phyloP scores from a whole-genome alignment of 1,140 invertebrate genomes.

The Hermetia illucens region DNA sequence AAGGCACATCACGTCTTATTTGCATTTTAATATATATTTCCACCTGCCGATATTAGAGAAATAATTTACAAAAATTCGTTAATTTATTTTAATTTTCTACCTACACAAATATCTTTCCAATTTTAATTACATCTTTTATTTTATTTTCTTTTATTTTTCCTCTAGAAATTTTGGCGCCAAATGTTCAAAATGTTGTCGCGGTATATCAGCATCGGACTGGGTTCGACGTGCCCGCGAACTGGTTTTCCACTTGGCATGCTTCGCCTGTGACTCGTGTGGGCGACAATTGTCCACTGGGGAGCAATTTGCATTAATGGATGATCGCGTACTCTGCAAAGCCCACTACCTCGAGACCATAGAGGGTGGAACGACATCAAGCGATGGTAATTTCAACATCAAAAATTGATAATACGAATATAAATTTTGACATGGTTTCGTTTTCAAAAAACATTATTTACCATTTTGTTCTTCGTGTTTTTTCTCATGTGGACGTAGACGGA shows the following conservation, averaged over 20 bases:
- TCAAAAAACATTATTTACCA: too few species aligned
- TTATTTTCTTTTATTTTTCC: conserved; percentile 23
- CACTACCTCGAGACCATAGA: conserved; percentile 92
- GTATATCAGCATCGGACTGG: conserved; percentile 91
- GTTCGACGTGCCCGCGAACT: conserved; percentile 84
- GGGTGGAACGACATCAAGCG: conserved; percentile 74
- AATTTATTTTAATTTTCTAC: too few species aligned
- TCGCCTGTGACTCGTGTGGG: conserved; percentile 94
- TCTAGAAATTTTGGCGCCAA: conserved; percentile 89
- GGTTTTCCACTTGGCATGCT: conserved; percentile 96
- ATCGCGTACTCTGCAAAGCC: conserved; percentile 84
- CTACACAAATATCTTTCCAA: too few species aligned
- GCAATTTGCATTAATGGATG: conserved; percentile 91
- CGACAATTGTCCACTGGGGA: conserved; percentile 93
- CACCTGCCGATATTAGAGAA: too few species aligned
- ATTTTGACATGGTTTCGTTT: too few species aligned
- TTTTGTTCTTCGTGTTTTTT: conserved; percentile 7
- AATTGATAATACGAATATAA: too few species aligned
- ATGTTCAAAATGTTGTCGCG: conserved; percentile 87
- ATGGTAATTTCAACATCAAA: conserved; percentile 47
- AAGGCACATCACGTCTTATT: too few species aligned
- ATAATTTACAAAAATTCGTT: too few species aligned
- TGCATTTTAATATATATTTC: too few species aligned
- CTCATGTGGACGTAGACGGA: conserved; percentile 65
- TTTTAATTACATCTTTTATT: too few species aligned